phyloP scores from a whole-genome alignment of 2,797 vertebrate genomes.

The Crocodylus rhombifer region DNA sequence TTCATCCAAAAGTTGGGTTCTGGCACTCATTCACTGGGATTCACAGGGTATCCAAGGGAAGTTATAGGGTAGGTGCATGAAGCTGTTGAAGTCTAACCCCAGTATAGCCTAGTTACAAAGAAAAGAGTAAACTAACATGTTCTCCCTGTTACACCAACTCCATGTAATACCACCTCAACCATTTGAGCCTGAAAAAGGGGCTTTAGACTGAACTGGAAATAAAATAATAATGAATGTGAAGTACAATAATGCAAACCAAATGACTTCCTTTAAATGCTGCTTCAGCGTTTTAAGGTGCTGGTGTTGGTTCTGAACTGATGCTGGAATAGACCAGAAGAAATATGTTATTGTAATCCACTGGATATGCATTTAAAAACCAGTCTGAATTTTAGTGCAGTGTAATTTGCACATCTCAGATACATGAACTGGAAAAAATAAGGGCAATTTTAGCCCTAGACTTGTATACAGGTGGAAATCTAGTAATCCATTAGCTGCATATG shows the following conservation, averaged over 20 bases:
- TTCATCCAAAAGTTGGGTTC: background rate
- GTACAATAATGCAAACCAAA: background rate
- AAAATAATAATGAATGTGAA: background rate
- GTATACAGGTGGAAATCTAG: constrained; percentile 47
- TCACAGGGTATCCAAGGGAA: too few species aligned
- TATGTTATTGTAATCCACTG: background rate
- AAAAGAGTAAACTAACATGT: background rate
- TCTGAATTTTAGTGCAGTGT: background rate
- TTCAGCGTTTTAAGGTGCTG: background rate
- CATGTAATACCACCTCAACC: background rate
- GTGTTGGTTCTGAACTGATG: background rate
- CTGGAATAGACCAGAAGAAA: accelerated
- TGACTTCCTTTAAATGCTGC: background rate
- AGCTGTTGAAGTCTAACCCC: background rate
- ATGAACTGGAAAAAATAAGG: constrained; percentile 10
- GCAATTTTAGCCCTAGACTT: constrained; percentile 18
- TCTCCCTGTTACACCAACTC: accelerated
- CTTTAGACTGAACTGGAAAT: background rate
- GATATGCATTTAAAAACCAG: background rate
- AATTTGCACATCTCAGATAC: background rate
- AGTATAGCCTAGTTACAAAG: background rate
- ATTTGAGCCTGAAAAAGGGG: background rate
- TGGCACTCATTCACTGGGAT: background rate
- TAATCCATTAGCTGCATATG: constrained; percentile 27
- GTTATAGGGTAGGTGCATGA: background rate